These are phyloP conservation scores for Hemiscyllium ocellatum DNA, from an alignment of 2,113 vertebrate species.

Conservation along the genomic window DNA sequence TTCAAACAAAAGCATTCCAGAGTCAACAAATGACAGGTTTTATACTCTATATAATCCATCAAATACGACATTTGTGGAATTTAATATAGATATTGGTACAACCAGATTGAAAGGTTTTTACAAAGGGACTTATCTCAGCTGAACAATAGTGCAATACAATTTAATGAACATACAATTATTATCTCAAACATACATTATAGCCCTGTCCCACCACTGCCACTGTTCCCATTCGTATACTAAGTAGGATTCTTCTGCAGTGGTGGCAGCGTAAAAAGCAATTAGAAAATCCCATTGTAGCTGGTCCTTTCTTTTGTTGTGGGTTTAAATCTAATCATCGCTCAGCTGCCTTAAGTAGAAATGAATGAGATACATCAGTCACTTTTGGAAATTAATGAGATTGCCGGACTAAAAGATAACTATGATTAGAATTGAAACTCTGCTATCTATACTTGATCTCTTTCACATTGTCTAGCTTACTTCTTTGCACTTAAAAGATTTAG, in stretches of 20 bases:
- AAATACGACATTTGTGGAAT: slow-evolving; percentile 19
- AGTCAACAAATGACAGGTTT: slow-evolving; percentile 30
- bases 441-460: neutral
- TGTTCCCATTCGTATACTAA: neutral
- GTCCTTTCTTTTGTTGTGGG: neutral
- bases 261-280: slow-evolving; percentile 8
- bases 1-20: slow-evolving; percentile 11
- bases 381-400: slow-evolving; percentile 5
- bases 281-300: neutral
- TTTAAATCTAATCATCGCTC: slow-evolving; percentile 29
- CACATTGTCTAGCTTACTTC: neutral
- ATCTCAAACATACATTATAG: neutral
- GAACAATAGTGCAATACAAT: neutral
- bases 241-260: neutral
- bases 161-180: slow-evolving; percentile 15
- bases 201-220: neutral
- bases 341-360: slow-evolving; percentile 22
- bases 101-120: slow-evolving; percentile 6
- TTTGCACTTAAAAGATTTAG: neutral
- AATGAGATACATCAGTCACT: slow-evolving; percentile 12
- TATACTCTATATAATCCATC: slow-evolving; percentile 26
- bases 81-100: slow-evolving; percentile 36
- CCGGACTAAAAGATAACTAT: neutral
- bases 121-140: slow-evolving; percentile 17
- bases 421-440: neutral